Evolutionary conservation across 2,113 vertebrate genomes (phyloP).

Genomic region (Ptyas mucosa): DNA sequence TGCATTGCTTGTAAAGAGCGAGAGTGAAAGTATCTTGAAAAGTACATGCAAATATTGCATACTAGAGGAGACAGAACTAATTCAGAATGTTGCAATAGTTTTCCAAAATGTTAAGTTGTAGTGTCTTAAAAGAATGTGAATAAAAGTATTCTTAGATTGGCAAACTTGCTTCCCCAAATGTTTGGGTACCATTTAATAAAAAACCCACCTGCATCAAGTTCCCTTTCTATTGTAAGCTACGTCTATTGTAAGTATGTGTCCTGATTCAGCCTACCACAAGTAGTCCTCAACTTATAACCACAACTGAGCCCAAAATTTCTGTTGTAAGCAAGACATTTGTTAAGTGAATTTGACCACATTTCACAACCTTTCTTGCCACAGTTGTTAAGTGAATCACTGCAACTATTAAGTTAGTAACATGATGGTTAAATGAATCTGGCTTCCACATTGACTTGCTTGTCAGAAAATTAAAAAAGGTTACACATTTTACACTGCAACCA

Average conservation of each 20-base stretch:
- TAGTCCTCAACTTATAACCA: background rate
- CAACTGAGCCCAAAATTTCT: background rate
- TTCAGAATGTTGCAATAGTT: background rate
- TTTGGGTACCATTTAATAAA: background rate
- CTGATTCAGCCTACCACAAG: background rate
- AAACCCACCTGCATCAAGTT: background rate
- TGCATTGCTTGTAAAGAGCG: background rate
- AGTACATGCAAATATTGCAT: background rate
- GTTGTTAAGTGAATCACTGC: background rate
- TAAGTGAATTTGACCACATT: background rate
- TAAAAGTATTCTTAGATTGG: background rate
- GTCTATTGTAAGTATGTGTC: background rate
- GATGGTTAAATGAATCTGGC: background rate
- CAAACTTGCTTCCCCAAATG: background rate
- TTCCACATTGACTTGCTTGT: background rate
- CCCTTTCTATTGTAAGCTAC: background rate
- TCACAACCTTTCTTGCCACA: background rate
- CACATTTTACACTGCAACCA: background rate
- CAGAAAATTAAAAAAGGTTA: background rate
- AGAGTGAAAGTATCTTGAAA: background rate
- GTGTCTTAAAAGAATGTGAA: background rate
- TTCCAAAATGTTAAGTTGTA: background rate
- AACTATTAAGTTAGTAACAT: background rate
- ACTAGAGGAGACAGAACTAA: background rate
- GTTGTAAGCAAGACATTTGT: background rate